Conservation (phyloP, 92 coral and sea anemone genomes). For the Epizoanthus illoricatus region DNA sequence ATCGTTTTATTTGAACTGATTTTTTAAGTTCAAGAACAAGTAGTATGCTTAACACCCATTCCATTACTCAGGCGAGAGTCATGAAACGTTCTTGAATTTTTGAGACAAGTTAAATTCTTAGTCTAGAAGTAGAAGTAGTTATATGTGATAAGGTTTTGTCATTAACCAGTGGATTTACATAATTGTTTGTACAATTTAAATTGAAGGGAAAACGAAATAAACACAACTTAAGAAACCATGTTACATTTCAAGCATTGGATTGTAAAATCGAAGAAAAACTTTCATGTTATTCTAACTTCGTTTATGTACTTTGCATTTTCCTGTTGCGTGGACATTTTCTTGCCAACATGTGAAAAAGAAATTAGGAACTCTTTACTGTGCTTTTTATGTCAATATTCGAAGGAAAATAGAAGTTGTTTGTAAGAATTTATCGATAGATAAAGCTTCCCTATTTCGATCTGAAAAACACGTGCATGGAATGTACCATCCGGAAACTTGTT, state of each 20-base stretch:
- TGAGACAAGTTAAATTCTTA: background rate
- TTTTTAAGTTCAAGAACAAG: background rate
- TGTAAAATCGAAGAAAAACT: background rate
- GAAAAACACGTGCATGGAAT: background rate
- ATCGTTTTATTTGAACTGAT: background rate
- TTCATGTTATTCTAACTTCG: background rate
- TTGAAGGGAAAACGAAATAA: background rate
- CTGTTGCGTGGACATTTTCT: background rate
- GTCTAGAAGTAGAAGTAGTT: too few species aligned
- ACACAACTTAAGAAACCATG: background rate
- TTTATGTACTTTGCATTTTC: background rate
- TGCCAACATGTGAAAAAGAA: constrained; percentile 19
- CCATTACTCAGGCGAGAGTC: background rate
- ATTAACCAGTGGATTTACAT: background rate
- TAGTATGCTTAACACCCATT: background rate
- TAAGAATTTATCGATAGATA: background rate
- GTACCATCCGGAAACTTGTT: background rate
- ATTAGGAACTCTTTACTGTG: background rate
- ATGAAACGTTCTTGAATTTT: background rate
- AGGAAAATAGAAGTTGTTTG: constrained; percentile 5
- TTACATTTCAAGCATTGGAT: background rate
- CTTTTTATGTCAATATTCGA: constrained; percentile 5
- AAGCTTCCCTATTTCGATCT: background rate
- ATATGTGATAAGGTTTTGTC: background rate
- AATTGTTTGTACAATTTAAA: background rate